phyloP scores from a whole-genome alignment of 2,888 invertebrate genomes.

The Drosophila affinis region DNA sequence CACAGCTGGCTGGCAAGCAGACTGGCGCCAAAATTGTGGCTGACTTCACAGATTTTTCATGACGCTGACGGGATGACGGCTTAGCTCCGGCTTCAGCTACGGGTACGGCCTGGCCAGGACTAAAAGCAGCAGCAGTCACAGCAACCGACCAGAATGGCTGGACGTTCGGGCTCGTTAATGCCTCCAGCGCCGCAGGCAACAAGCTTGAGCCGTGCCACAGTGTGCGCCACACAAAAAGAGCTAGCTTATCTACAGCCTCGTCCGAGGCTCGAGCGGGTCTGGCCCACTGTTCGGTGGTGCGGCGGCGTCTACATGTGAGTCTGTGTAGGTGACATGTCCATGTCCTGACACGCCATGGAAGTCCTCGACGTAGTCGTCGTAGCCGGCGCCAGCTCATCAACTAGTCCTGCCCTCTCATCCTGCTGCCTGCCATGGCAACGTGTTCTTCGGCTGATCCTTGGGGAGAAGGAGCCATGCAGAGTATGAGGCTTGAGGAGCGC shows the following conservation, averaged over 20 bases:
- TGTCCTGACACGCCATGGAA: constrained; percentile 70
- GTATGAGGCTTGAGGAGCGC: constrained; percentile 1
- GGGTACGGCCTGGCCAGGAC: neutral
- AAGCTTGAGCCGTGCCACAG: constrained; percentile 29
- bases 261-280: neutral
- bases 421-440: constrained; percentile 57
- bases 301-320: constrained; percentile 51
- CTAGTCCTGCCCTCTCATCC: constrained; percentile 33
- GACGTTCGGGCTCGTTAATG: constrained; percentile 64
- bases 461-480: constrained; percentile 52
- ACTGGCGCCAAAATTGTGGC: constrained; percentile 82
- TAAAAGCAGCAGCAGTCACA: constrained; percentile 3
- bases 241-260: neutral
- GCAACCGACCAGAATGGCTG: constrained; percentile 42
- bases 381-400: constrained; percentile 78
- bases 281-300: constrained; percentile 32
- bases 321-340: constrained; percentile 54
- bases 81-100: constrained; percentile 46
- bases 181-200: constrained; percentile 57
- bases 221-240: constrained; percentile 13
- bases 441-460: constrained; percentile 59
- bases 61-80: constrained; percentile 72
- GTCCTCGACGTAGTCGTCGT: constrained; percentile 7
- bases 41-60: constrained; percentile 81
- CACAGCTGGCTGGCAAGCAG: constrained; percentile 80